phyloP scores from a whole-genome alignment of 2,888 invertebrate species.

The Melanostoma mellinum region DNA sequence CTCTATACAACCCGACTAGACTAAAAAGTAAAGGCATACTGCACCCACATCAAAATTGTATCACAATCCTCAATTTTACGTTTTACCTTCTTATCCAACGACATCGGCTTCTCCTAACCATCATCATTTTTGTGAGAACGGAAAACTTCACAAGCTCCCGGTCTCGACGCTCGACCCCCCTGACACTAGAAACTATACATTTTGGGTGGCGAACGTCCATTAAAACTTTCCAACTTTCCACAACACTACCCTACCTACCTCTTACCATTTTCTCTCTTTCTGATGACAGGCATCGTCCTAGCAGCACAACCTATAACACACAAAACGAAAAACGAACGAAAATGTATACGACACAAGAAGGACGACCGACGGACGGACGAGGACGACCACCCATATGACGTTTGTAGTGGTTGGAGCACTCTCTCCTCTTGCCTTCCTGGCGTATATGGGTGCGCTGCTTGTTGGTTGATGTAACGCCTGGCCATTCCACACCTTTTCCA shows the following conservation, averaged over 20 bases:
- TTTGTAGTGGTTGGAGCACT: slow-evolving; percentile 25
- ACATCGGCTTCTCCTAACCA: slow-evolving; percentile 8
- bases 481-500: slow-evolving; percentile 73
- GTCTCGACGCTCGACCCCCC: not conserved
- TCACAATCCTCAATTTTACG: slow-evolving; percentile 49
- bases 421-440: not conserved
- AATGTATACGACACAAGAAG: slow-evolving; percentile 6
- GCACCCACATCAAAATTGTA: slow-evolving; percentile 65
- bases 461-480: slow-evolving; percentile 60
- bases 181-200: slow-evolving; percentile 39
- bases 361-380: slow-evolving; percentile 32
- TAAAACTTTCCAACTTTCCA: slow-evolving; percentile 69
- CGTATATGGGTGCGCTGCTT: slow-evolving; percentile 24
- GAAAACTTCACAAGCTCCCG: slow-evolving; percentile 48
- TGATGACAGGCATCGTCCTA: slow-evolving; percentile 41
- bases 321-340: slow-evolving; percentile 52
- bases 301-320: not conserved
- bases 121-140: slow-evolving; percentile 48
- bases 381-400: slow-evolving; percentile 56
- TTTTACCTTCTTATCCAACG: slow-evolving; percentile 36
- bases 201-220: slow-evolving; percentile 70
- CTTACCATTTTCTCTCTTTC: not conserved
- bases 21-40: slow-evolving; percentile 49
- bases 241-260: not conserved
- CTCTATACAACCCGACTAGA: slow-evolving; percentile 54